Evolutionary conservation across 2,888 invertebrate species (phyloP).

Genomic region (Lysandra bellargus): DNA sequence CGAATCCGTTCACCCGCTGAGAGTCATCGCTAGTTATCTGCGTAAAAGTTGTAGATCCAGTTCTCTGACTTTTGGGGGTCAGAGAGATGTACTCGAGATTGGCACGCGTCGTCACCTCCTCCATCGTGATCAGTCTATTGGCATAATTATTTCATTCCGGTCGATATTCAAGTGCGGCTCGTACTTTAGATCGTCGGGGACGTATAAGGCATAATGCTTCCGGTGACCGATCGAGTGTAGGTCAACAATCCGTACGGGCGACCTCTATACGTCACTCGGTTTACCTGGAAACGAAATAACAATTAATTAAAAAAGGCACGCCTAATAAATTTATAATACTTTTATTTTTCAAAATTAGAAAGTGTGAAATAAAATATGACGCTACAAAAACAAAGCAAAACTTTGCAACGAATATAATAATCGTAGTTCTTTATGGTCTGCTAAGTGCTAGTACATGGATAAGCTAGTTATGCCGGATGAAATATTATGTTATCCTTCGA

Average conservation of each 20-base stretch:
- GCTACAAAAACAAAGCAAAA: not conserved
- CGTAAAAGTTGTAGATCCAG: conserved; percentile 69
- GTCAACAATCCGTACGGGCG: conserved; percentile 64
- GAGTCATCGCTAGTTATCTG: conserved; percentile 66
- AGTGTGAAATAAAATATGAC: conserved; percentile 15
- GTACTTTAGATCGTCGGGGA: conserved; percentile 61
- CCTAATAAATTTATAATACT: conserved; percentile 4
- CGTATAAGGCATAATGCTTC: conserved; percentile 78
- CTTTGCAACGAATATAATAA: not conserved
- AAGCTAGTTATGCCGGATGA: conserved; percentile 8
- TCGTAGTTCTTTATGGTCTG: not conserved
- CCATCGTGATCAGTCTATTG: conserved; percentile 69
- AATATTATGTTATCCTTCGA: conserved; percentile 28
- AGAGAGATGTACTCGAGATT: conserved; percentile 76
- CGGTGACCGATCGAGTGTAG: conserved; percentile 68
- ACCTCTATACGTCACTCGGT: conserved; percentile 55
- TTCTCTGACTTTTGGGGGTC: conserved; percentile 77
- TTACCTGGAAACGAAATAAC: conserved; percentile 68
- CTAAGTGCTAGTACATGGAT: not conserved
- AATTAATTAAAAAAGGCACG: conserved; percentile 34
- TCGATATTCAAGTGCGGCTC: conserved; percentile 68
- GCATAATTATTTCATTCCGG: conserved; percentile 72
- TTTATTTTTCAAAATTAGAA: not conserved
- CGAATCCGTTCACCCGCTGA: conserved; percentile 61
- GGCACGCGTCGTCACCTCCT: conserved; percentile 73